Conservation (phyloP, 2,113 vertebrate species). For the Alosa alosa region DNA sequence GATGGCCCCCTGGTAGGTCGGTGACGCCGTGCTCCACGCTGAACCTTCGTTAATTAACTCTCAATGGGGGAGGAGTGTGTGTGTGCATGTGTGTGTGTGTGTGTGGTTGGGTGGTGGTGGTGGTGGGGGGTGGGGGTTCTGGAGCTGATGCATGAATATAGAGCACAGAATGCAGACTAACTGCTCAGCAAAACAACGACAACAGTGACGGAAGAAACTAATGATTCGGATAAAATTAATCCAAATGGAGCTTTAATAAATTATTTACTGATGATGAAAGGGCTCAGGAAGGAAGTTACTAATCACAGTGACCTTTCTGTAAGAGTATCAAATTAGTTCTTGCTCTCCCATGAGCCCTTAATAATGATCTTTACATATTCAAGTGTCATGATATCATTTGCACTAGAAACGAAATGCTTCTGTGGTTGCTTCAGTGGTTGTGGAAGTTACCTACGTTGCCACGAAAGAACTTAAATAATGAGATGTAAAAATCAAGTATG, state of each 20-base stretch:
- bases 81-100: neutral
- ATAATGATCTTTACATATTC: neutral
- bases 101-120: too few species aligned
- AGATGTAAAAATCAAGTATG: neutral
- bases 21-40: neutral
- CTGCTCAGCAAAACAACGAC: neutral
- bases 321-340: neutral
- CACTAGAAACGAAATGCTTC: neutral
- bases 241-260: neutral
- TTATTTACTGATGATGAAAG: neutral
- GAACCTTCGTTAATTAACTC: neutral
- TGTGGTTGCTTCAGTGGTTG: neutral
- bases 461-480: neutral
- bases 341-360: neutral
- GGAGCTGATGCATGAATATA: neutral
- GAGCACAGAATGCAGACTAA: neutral
- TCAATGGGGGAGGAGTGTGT: neutral
- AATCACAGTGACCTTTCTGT: neutral
- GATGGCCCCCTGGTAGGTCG: constrained; percentile 62
- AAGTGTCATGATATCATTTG: neutral
- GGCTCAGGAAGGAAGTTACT: neutral
- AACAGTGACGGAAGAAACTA: neutral
- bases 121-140: too few species aligned
- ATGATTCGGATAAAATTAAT: neutral
- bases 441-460: neutral